Conservation (phyloP, 2,888 invertebrate genomes). For the Phasia obesa region DNA sequence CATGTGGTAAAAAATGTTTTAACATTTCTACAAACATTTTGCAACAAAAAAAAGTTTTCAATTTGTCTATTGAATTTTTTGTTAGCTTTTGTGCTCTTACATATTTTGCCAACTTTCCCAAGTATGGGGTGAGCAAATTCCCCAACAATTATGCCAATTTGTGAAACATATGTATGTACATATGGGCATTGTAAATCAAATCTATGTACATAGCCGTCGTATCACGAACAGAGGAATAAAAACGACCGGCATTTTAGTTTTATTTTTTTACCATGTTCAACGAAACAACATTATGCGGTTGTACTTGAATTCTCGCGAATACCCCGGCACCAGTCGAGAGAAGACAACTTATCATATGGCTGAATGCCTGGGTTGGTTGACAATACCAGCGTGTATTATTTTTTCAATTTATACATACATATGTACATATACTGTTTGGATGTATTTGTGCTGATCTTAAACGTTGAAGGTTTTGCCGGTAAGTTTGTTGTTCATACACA, state of each 20-base stretch:
- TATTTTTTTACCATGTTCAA: conserved; percentile 36
- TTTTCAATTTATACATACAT: background rate
- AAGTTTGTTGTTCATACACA: conserved; percentile 57
- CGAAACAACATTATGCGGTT: conserved; percentile 52
- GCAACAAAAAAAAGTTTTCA: background rate
- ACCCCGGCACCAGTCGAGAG: conserved; percentile 60
- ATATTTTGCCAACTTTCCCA: conserved; percentile 13
- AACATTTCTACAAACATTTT: background rate
- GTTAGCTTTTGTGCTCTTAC: background rate
- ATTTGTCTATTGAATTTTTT: background rate
- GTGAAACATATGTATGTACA: conserved; percentile 39
- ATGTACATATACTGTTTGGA: background rate
- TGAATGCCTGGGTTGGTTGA: conserved; percentile 62
- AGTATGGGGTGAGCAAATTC: conserved; percentile 56
- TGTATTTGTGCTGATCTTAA: conserved; percentile 50
- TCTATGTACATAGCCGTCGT: conserved; percentile 2
- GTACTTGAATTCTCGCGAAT: conserved; percentile 63
- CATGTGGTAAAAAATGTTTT: background rate
- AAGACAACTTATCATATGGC: conserved; percentile 68
- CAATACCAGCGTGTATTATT: conserved; percentile 48
- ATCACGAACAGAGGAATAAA: conserved; percentile 40
- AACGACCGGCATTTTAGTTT: conserved; percentile 66
- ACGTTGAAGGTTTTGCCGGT: conserved; percentile 69
- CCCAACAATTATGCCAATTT: conserved; percentile 19
- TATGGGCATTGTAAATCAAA: background rate